phyloP scores from a whole-genome alignment of 2,888 invertebrate genomes.

The Panorpa germanica region DNA sequence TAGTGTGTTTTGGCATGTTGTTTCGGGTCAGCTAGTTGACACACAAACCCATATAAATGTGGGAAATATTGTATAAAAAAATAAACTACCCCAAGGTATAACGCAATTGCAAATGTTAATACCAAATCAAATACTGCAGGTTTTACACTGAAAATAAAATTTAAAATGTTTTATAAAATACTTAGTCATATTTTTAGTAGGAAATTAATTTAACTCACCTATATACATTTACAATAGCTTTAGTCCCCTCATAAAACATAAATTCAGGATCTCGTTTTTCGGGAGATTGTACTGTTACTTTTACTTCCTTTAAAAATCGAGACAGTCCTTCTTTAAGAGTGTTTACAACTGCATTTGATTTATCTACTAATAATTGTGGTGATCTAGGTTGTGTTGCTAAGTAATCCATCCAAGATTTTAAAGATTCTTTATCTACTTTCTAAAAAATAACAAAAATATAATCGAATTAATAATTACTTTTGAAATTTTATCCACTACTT shows the following conservation, averaged over 20 bases:
- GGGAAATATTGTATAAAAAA: constrained; percentile 57
- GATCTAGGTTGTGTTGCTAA: constrained; percentile 54
- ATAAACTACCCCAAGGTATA: constrained; percentile 75
- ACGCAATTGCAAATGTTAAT: constrained; percentile 65
- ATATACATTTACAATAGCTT: constrained; percentile 68
- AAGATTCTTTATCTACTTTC: constrained; percentile 53
- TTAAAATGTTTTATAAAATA: constrained; percentile 12
- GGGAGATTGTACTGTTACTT: constrained; percentile 42
- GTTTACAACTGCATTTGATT: constrained; percentile 44
- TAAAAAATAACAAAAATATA: constrained; percentile 20
- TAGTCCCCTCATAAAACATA: constrained; percentile 70
- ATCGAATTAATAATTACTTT: constrained; percentile 5
- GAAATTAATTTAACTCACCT: constrained; percentile 34
- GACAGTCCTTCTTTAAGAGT: constrained; percentile 53
- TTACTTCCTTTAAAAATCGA: constrained; percentile 61
- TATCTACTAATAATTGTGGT: constrained; percentile 46
- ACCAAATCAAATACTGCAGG: constrained; percentile 96
- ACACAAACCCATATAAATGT: constrained; percentile 39
- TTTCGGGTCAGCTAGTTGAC: too few species aligned
- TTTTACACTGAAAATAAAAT: constrained; percentile 59
- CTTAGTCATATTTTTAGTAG: neutral
- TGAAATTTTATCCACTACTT: constrained; percentile 8
- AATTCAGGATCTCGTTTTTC: constrained; percentile 87
- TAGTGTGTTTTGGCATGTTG: too few species aligned
- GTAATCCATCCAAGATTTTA: constrained; percentile 59